Evolutionary conservation across 2,797 vertebrate species (phyloP), one percentile per base, ranked within the genome.

Genomic region (Spinibarbus caldwelli): DNA sequence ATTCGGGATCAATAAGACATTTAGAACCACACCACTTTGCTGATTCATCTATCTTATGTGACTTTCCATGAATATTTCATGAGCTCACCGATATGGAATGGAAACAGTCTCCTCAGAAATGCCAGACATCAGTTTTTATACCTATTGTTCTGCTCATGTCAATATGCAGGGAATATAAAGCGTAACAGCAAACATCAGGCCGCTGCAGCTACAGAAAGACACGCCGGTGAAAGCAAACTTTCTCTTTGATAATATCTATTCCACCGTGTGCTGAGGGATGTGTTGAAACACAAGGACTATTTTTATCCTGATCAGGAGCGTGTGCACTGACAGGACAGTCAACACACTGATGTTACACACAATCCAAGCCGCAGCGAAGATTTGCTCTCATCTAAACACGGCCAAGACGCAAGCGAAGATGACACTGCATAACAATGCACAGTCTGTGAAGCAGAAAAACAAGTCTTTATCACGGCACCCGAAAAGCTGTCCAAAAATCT

Each of bases 211-310:
- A 64, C 47, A 71, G 49, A 88, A 85, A 86, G 81, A 83, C 75
- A 78, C 54, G 81, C 31, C 19, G 78, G 45, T 36, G 52, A 41
- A 71, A 73, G 85, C 85, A 43, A 81, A 82, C 59, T n/a, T 5
- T 1, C 17, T 36, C 75, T 85, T 82, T 85, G 78, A 85, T 86
- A 79, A 78, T 64, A 85, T 83, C 80, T 52, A 19, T 52, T 73
- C 84, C 43, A 54, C 73, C 5, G 34, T 11, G 36, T 84, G 78
- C 64, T 26, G 41, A 87, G 70, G 57, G 80, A 82, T 17, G 79
- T 83, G 80, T 86, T 86, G 85, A 80, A 87, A 87, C 85, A 82
- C 31, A 21, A 34, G n/a, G 82, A 72, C 84, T 91, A 91, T 91
- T 91, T 91, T 83, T 85, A 83, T 87, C 86, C 38, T n/a, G 49